Percentiles rank a stretch among this genome's conserved stretches.
Evolutionary conservation across 1,140 invertebrate genomes (phyloP).

Genomic region (Alviniconcha marisindica): DNA sequence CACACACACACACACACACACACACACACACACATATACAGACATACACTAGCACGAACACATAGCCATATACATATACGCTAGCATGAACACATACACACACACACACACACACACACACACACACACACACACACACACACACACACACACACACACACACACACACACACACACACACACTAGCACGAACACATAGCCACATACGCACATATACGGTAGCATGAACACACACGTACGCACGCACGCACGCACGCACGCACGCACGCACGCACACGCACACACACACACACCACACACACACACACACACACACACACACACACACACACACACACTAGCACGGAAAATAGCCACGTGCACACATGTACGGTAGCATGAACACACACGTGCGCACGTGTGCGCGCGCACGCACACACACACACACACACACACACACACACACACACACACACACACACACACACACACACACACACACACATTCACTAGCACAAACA

Average conservation of each 20-base stretch:
- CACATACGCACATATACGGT: neutral
- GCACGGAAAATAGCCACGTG: neutral
- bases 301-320: constrained; percentile 12
- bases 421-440: constrained; percentile 2
- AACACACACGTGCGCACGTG: neutral
- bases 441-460: no score
- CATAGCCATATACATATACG: no score
- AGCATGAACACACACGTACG: neutral
- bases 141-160: constrained; percentile 3
- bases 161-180: constrained; percentile 9
- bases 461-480: no score
- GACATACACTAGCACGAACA: no score
- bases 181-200: neutral
- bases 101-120: neutral
- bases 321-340: constrained; percentile 8
- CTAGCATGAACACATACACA: no score
- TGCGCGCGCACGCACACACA: neutral
- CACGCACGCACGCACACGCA: constrained; percentile 7
- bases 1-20: no score
- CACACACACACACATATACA: no score
- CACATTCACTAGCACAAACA: no score
- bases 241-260: neutral
- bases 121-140: neutral
- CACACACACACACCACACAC: constrained; percentile 13
- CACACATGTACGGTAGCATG: neutral